Percentiles rank a stretch among this genome's conserved stretches.
These are phyloP conservation scores for Drosophila ambigua DNA, from an alignment of 1,140 invertebrate species.

Conservation along the genomic window DNA sequence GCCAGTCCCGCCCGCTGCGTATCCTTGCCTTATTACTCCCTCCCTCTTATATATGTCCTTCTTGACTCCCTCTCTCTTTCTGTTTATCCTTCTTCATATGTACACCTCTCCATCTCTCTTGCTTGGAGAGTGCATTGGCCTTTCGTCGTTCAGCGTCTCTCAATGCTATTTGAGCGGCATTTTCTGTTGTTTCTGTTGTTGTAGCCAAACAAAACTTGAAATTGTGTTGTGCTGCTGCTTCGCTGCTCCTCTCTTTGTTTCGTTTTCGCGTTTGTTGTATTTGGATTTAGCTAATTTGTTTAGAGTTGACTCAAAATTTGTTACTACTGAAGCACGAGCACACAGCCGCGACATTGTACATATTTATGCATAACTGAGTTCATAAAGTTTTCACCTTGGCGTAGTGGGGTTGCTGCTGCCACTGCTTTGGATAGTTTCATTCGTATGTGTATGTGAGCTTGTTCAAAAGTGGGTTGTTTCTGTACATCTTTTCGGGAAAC, in stretches of 20 bases:
- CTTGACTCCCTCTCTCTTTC: constrained; percentile 13
- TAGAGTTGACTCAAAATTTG: constrained; percentile 68
- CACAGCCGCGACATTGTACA: constrained; percentile 3
- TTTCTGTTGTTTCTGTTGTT: constrained; percentile 26
- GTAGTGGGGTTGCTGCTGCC: background rate
- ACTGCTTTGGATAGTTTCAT: too few species aligned
- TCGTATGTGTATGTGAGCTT: background rate
- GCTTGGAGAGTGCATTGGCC: constrained; percentile 69
- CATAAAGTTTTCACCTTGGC: constrained; percentile 34
- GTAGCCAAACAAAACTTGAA: constrained; percentile 62
- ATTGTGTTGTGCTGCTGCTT: constrained; percentile 50
- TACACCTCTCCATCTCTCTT: constrained; percentile 7
- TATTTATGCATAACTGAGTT: constrained; percentile 18
- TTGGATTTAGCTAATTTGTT: constrained; percentile 67
- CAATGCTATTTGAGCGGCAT: constrained; percentile 77
- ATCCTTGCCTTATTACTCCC: too few species aligned
- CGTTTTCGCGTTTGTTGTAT: constrained; percentile 37
- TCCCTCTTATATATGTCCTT: too few species aligned
- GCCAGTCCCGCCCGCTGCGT: background rate
- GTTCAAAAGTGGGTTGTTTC: background rate
- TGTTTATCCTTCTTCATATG: constrained; percentile 43
- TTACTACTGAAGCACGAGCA: constrained; percentile 53
- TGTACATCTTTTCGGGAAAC: background rate
- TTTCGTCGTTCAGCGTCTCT: constrained; percentile 63
- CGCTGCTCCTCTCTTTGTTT: constrained; percentile 31